Base-by-base conservation (phyloP, 2,113 vertebrate species). In the Uria lomvia region DNA sequence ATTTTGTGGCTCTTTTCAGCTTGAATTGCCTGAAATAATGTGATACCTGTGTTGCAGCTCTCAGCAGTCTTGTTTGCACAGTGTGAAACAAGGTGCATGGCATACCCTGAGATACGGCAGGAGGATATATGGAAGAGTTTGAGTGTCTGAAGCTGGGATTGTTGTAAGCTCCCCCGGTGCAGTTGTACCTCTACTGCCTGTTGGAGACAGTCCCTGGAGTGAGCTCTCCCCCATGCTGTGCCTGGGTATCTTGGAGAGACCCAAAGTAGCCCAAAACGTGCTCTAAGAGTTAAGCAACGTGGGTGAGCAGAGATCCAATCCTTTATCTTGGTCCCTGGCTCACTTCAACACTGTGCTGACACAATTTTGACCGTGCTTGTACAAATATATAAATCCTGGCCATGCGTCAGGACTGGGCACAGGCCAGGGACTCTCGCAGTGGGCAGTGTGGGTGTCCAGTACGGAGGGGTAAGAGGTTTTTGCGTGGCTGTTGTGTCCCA, bases 41-140 rank as follows among this genome's bases (percentile, higher is more conserved):
- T 9, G 50, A 30, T 73, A 34, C 16, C 24, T 84, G n/a, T 17
- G 30, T 49, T 60, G 24, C 16, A 84, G 30, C 32, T 80, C 34
- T 56, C 32, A 50, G 73, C 68, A 71, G 45, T 45, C n/a, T 45
- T 50, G 14, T 27, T 71, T 62, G 40, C 11, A 12, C 9, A 19
- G 10, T 29, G 42, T 73, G 53, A 75, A 40, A 75, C 26, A 67
- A 20, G 9, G 52, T 29, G 8, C 1, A 1, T 43, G 27, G 23
- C 45, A 23, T 8, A 29, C 15, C 11, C 42, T 1, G 5, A 55
- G 13, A 29, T n/a, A 22, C 0, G 2, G n/a, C 43, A 68, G 68
- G 10, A 87, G 11, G 20, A 26, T 32, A 38, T 12, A 29, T 9
- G 20, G 47, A 73, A 60, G 5, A 23, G 18, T 60, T 15, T 42